Evolutionary conservation across 1,140 invertebrate species (phyloP), one percentile per base, ranked within the genome.

Genomic region (Lethrus apterus): DNA sequence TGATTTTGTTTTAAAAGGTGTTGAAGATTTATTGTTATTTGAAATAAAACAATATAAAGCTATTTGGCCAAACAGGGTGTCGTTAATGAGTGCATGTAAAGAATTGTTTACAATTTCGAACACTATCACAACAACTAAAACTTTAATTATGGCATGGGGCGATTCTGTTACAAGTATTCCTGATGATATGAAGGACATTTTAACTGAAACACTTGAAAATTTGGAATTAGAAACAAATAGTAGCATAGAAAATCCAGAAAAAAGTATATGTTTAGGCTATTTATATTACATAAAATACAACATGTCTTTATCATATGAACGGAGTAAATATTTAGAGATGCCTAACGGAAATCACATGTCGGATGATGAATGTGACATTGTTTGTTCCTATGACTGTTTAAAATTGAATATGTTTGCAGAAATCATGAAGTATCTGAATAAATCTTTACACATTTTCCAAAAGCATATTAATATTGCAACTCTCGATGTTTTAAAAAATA

Each of bases 1-100:
- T n/a, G n/a, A n/a, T n/a, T n/a, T n/a, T n/a, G n/a, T n/a, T n/a
- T n/a, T n/a, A n/a, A n/a, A n/a, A n/a, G n/a, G n/a, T n/a, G n/a
- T n/a, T n/a, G n/a, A n/a, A n/a, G n/a, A 38, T 3, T 20, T 46
- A n/a, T 19, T 46, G 20, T 13, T n/a, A n/a, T 17, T 15, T 11
- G 44, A 46, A 46, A 29, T 46, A 30, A 20, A n/a, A 38, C 33
- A 31, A 10, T 46, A 46, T 11, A 38, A 36, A 46, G 17, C 8
- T 4, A 13, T 30, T 4, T 46, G 44, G 44, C 33, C 33, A 14
- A 46, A 34, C 18, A 24, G 23, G 38, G 10, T 38, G 19, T 15
- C 44, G 18, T 17, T 46, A 11, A 13, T 24, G n/a, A 9, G 18
- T 29, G 44, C 34, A 20, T 46, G 36, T 11, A 32, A 26, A 14